Percentiles rank a stretch among this genome's conserved stretches.
These are phyloP conservation scores for Chrysolina americana DNA, from an alignment of 2,888 invertebrate species.

Conservation along the genomic window DNA sequence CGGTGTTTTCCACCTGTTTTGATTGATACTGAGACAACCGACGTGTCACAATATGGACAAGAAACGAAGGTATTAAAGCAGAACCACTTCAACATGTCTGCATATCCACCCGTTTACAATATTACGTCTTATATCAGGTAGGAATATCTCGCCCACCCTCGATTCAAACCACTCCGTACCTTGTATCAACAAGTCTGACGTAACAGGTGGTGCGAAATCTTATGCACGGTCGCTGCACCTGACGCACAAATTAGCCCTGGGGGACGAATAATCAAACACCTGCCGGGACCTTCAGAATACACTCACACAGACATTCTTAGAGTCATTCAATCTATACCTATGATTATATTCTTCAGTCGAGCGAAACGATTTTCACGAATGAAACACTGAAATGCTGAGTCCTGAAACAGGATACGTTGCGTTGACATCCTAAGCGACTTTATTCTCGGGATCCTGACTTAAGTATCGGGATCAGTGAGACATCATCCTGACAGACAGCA, in stretches of 20 bases:
- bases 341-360: neutral
- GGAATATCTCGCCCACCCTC: neutral
- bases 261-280: slow-evolving; percentile 23
- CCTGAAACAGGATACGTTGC: too few relatives aligned
- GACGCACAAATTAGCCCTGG: slow-evolving; percentile 21
- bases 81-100: neutral
- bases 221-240: slow-evolving; percentile 27
- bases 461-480: too few relatives aligned
- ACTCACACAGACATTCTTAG: neutral
- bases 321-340: slow-evolving; percentile 21
- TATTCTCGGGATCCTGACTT: too few relatives aligned
- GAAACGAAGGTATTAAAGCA: neutral
- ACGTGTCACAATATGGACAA: neutral
- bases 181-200: slow-evolving; percentile 24
- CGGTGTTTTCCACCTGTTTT: neutral
- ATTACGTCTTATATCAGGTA: neutral
- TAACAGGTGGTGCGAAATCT: slow-evolving; percentile 36
- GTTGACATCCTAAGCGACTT: too few relatives aligned
- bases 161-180: neutral
- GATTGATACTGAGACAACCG: neutral
- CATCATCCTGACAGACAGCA: too few relatives aligned
- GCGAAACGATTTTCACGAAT: neutral
- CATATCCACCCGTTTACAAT: neutral
- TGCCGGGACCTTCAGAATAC: slow-evolving; percentile 21
- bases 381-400: too few relatives aligned